Percentiles rank a stretch among this genome's conserved stretches.
Conservation (phyloP, 2,113 vertebrate genomes). For the Halichoeres trimaculatus region DNA sequence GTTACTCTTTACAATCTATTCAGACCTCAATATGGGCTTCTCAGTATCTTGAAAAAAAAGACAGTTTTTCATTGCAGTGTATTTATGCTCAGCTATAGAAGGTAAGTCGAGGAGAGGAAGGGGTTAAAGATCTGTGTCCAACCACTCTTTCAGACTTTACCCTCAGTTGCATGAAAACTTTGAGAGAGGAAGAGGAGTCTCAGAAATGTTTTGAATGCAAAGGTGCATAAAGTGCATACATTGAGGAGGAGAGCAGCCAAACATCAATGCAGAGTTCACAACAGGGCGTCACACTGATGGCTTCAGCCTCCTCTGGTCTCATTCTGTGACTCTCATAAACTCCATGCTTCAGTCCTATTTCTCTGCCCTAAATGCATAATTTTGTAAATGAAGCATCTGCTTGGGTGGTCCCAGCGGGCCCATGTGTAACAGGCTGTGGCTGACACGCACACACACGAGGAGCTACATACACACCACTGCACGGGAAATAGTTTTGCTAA, state of each 20-base stretch:
- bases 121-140: slow-evolving; percentile 36
- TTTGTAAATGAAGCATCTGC: slow-evolving; percentile 77
- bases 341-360: slow-evolving; percentile 72
- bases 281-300: slow-evolving; percentile 28
- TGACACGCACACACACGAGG: slow-evolving; percentile 36
- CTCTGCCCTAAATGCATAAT: slow-evolving; percentile 79
- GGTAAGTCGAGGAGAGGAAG: slow-evolving; percentile 28
- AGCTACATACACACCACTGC: slow-evolving; percentile 35
- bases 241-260: not conserved
- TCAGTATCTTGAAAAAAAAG: no score
- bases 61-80: no score
- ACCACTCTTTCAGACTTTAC: not conserved
- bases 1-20: no score
- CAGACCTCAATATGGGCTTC: no score
- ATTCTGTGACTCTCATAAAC: slow-evolving; percentile 59
- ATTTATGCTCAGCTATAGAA: no score
- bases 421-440: slow-evolving; percentile 41
- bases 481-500: slow-evolving; percentile 48
- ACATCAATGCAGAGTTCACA: slow-evolving; percentile 29
- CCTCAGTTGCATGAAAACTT: slow-evolving; percentile 50
- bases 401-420: slow-evolving; percentile 69
- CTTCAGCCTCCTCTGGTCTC: slow-evolving; percentile 57
- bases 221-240: no score
- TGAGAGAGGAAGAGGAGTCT: slow-evolving; percentile 23
- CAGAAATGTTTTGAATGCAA: slow-evolving; percentile 8